Conservation (phyloP, 2,888 invertebrate genomes). For the Drosophila putrida region DNA sequence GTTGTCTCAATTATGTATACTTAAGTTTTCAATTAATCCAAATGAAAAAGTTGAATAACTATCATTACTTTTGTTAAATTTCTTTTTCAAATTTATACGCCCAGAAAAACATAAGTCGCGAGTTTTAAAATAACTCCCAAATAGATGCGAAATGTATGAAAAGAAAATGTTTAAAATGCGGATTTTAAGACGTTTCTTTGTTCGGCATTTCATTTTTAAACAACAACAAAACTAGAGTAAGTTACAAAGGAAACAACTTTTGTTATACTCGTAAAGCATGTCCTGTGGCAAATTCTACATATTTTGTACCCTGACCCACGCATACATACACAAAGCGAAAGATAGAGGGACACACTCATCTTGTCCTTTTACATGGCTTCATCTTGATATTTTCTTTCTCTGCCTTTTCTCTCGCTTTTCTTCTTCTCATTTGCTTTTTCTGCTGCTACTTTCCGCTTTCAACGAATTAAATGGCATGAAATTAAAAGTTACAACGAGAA, state of each 20-base stretch:
- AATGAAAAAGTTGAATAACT: conserved; percentile 6
- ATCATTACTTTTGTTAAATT: conserved; percentile 6
- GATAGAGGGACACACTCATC: conserved; percentile 25
- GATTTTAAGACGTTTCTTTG: conserved; percentile 31
- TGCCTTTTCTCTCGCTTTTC: conserved; percentile 27
- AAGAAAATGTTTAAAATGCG: conserved; percentile 24
- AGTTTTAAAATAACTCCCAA: conserved; percentile 18
- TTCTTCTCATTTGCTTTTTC: conserved; percentile 32
- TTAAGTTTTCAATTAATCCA: neutral
- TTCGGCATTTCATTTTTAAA: conserved; percentile 19
- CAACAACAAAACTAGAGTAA: conserved; percentile 32
- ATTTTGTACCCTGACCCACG: conserved; percentile 36
- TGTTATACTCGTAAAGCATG: conserved; percentile 69
- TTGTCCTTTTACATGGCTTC: conserved; percentile 59
- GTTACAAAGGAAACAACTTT: conserved; percentile 71
- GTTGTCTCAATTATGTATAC: neutral
- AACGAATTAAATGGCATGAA: conserved; percentile 83
- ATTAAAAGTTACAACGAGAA: conserved; percentile 81
- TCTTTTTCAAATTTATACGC: conserved; percentile 1
- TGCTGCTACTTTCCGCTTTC: conserved; percentile 71
- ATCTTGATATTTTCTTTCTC: conserved; percentile 58
- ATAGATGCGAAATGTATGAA: conserved; percentile 6
- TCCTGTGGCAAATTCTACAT: conserved; percentile 73
- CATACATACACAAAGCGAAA: conserved; percentile 23
- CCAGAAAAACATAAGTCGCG: conserved; percentile 5